Evolutionary conservation across 2,888 invertebrate genomes (phyloP).

Genomic region (Mechanitis messenoides): DNA sequence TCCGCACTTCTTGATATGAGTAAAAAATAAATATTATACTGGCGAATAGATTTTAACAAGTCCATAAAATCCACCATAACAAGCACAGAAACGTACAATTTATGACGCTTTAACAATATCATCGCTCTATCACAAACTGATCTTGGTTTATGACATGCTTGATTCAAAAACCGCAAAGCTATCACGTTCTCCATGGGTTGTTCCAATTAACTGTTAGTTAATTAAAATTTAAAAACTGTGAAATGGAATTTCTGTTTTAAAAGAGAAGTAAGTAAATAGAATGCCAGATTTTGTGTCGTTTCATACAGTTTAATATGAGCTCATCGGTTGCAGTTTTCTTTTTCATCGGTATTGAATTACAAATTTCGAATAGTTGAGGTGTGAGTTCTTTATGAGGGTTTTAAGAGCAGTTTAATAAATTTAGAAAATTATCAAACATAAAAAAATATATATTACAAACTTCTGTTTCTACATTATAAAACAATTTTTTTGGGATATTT

Average conservation of each 20-base stretch:
- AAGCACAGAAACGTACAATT: constrained; percentile 19
- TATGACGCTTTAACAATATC: constrained; percentile 28
- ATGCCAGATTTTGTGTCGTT: no score
- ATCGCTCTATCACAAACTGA: constrained; percentile 29
- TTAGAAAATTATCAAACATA: no score
- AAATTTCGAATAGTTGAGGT: no score
- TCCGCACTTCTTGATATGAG: background rate
- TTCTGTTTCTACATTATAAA: no score
- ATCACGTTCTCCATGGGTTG: constrained; percentile 19
- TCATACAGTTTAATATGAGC: no score
- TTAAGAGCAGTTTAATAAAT: no score
- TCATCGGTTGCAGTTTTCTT: no score
- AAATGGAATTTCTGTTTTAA: constrained; percentile 9
- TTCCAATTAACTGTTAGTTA: constrained; percentile 25
- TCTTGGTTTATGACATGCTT: constrained; percentile 36
- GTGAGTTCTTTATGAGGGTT: no score
- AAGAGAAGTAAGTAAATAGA: no score
- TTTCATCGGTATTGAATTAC: no score
- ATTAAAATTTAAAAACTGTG: constrained; percentile 20
- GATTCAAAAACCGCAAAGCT: constrained; percentile 27
- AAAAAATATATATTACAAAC: no score
- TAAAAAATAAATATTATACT: background rate
- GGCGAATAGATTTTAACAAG: constrained; percentile 2
- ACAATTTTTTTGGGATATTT: no score
- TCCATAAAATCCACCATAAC: constrained; percentile 17